Evolutionary conservation across 2,797 vertebrate species (phyloP), one percentile per base, ranked within the genome.

Genomic region (Siniperca undulata): DNA sequence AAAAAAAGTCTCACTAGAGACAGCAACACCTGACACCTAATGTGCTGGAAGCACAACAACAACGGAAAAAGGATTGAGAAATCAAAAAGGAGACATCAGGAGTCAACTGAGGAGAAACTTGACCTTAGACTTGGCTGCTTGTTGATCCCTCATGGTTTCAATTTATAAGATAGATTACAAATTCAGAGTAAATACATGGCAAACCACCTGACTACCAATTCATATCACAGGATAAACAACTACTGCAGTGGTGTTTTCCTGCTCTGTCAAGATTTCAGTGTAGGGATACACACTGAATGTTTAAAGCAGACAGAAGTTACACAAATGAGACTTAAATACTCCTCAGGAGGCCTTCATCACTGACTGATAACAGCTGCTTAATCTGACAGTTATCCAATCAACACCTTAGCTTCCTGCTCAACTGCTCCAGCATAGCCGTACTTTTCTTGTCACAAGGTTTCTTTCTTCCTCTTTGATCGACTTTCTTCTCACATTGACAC

Each of bases 11-110:
- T 88, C 84, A 77, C 77, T 34, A 14, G 66, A 42, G 71, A 56
- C 82, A 73, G 36, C 2, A 69, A 90, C 84, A 93, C 84, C 50
- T 58, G 85, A 94, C 58, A 93, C 88, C 61, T 17, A 19, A 11
- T 13, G 66, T 48, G 61, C 56, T 53, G 87, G 75, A 58, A 89
- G 80, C 70, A 55, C 78, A 75, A 78, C 67, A 75, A 89, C 84
- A 77, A 77, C 64, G 27, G 75, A 62, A 90, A 85, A 78, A 76
- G 38, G 74, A 84, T 94, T 94, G 93, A 83, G 92, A 93, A 94
- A 94, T 91, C 86, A 74, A 74, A 91, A 78, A 67, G 48, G 30
- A 78, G 20, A 67, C 67, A 60, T 44, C 61, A 65, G 60, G 52
- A 9, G 22, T 24, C 77, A 77, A 53, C 50, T 10, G 13, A 73